Base-by-base conservation (phyloP, 1,140 invertebrate genomes). In the Drosophila kurseongensis region DNA sequence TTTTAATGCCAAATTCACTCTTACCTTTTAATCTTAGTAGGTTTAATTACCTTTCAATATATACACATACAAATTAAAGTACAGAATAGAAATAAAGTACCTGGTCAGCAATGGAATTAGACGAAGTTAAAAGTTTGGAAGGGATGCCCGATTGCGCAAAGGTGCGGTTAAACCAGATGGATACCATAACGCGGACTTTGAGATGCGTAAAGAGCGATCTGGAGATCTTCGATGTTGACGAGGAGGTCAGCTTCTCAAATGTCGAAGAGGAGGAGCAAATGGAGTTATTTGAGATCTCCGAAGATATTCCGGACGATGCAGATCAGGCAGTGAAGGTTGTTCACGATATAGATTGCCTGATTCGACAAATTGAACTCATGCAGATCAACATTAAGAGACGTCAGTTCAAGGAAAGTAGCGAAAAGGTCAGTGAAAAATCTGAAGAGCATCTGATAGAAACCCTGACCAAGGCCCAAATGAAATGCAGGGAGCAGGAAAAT, bases 221-320 rank as follows among this genome's bases (percentile, higher is more conserved):
- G 8, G 80, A 83, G 47, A 83, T 83, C 14, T 82, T 83, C 13
- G 18, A 83, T 12, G 75, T 41, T 9, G 73, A 83, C 5, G 80
- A 80, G 16, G 23, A 68, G 14, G 62, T 85, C 12, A 83, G 67
- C 42, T 83, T 85, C 6, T 65, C 75, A 7, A 2, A 54, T 40
- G 8, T 41, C 9, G 63, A 40, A 0, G 61, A 63, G 13, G 73
- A 63, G 16, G 77, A 80, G 45, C 66, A 82, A 63, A 29, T 36
- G n/a, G 29, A 44, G 10, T 1, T 45, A 10, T 13, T 23, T 1
- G 5, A 29, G 18, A 18, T 2, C 35, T 50, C 48, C 7, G 63
- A 54, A 5, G 62, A 62, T 48, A 50, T 10, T 5, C 75, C 75
- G 4, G 75, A 78, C 8, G 80, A 79, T 40, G 41, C 35, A 18